Evolutionary conservation across 2,888 invertebrate genomes (phyloP).

Genomic region (Auanema sp.): DNA sequence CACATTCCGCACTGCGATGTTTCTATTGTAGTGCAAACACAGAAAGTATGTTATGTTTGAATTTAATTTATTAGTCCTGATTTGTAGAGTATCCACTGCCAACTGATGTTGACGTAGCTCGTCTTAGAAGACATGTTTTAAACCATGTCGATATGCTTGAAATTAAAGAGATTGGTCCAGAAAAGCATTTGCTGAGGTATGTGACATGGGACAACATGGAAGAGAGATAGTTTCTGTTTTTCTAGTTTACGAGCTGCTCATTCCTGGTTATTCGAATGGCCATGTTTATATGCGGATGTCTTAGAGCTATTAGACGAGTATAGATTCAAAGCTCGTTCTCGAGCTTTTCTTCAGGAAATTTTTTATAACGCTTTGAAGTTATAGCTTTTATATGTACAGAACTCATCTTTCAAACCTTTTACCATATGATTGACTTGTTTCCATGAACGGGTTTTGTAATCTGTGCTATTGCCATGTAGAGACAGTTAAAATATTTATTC

Average conservation of each 20-base stretch:
- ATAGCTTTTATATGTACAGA: constrained; percentile 4
- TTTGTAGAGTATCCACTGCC: constrained; percentile 18
- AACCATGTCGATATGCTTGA: constrained; percentile 46
- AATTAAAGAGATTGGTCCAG: constrained; percentile 43
- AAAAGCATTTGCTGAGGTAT: constrained; percentile 40
- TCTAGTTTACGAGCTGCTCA: constrained; percentile 39
- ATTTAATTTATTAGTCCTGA: constrained; percentile 4
- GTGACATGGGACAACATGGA: neutral
- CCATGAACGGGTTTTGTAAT: no score
- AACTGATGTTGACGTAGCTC: constrained; percentile 21
- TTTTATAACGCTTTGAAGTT: constrained; percentile 46
- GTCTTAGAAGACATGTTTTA: constrained; percentile 37
- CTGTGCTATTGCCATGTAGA: no score
- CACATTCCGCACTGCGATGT: constrained; percentile 39
- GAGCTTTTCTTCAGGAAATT: constrained; percentile 47
- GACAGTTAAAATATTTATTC: no score
- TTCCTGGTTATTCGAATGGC: constrained; percentile 46
- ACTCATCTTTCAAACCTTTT: neutral
- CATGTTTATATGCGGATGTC: constrained; percentile 52
- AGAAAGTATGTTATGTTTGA: constrained; percentile 17
- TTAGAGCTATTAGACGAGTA: constrained; percentile 50
- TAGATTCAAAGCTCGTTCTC: constrained; percentile 43
- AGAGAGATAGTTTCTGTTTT: neutral
- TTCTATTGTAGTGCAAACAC: constrained; percentile 37
- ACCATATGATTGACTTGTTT: neutral